Evolutionary conservation across 2,797 vertebrate species (phyloP).

Genomic region (Thamnophis elegans): DNA sequence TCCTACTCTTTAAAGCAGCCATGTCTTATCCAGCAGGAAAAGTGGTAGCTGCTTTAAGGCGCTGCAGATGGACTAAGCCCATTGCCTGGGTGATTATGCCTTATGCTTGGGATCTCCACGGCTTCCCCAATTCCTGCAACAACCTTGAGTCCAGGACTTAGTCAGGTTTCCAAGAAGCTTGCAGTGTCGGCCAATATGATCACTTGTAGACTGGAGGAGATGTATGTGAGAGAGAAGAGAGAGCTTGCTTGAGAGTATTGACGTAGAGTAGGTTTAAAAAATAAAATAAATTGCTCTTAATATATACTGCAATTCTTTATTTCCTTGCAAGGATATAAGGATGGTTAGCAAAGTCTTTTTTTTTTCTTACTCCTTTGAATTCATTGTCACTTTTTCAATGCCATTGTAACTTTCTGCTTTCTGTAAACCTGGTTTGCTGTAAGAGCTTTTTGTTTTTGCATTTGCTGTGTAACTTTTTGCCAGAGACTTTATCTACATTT

Average conservation of each 20-base stretch:
- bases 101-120: neutral
- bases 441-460: no score
- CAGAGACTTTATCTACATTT: no score
- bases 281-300: neutral
- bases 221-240: neutral
- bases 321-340: neutral
- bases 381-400: neutral
- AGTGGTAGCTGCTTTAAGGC: neutral
- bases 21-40: neutral
- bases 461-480: no score
- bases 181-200: neutral
- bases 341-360: neutral
- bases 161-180: neutral
- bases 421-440: no score
- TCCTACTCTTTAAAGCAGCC: neutral
- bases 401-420: no score
- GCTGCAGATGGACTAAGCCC: neutral
- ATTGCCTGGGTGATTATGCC: neutral
- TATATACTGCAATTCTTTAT: neutral
- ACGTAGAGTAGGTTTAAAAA: neutral
- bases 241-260: neutral
- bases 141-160: neutral
- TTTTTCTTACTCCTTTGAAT: neutral
- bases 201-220: neutral
- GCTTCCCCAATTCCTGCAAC: neutral